Evolutionary conservation across 2,888 invertebrate species (phyloP).

Genomic region (Petrophora chlorosata): DNA sequence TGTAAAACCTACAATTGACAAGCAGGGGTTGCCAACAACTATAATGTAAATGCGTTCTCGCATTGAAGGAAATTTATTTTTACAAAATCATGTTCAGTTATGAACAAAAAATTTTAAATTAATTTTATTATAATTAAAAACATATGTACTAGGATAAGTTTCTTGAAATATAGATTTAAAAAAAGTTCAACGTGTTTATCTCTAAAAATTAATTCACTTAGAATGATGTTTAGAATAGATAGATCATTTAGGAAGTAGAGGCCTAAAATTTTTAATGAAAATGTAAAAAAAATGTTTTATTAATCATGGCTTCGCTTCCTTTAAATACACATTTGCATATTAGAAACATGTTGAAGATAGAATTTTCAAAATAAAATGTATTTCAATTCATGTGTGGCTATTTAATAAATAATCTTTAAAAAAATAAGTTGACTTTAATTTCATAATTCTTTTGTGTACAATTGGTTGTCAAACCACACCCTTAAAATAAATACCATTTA

Average conservation of each 20-base stretch:
- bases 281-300: conserved; percentile 37
- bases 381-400: conserved; percentile 68
- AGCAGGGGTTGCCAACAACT: conserved; percentile 3
- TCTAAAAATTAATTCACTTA: conserved; percentile 46
- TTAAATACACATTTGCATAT: conserved; percentile 29
- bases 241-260: conserved; percentile 33
- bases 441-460: conserved; percentile 36
- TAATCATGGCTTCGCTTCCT: conserved; percentile 42
- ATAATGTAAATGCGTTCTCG: conserved; percentile 41
- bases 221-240: conserved; percentile 32
- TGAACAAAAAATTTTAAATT: conserved; percentile 41
- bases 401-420: conserved; percentile 61
- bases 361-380: conserved; percentile 58
- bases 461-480: conserved; percentile 27
- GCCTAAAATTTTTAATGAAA: conserved; percentile 37
- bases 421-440: conserved; percentile 57
- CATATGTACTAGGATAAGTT: conserved; percentile 38
- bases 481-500: conserved; percentile 1
- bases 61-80: conserved; percentile 32
- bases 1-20: conserved; percentile 13
- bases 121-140: conserved; percentile 37
- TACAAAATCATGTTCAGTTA: conserved; percentile 36
- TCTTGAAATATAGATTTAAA: conserved; percentile 42
- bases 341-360: conserved; percentile 67
- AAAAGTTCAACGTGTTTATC: conserved; percentile 65